Evolutionary conservation across 2,888 invertebrate genomes (phyloP).

Genomic region (Silvanus unidentatus): DNA sequence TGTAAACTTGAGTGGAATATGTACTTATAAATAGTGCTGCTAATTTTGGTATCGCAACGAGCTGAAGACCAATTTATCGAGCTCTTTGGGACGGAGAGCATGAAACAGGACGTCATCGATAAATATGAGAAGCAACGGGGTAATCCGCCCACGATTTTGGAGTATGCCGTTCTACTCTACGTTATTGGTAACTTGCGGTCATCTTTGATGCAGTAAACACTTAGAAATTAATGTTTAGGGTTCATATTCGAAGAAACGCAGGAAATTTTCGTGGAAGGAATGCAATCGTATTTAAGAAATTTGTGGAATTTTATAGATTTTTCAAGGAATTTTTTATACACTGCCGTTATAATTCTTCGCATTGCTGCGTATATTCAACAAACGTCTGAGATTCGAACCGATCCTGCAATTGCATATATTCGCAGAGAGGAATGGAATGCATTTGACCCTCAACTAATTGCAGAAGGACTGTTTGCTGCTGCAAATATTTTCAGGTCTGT

Average conservation of each 20-base stretch:
- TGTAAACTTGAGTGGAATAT: conserved; percentile 2
- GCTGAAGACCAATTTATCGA: conserved; percentile 72
- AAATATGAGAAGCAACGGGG: conserved; percentile 71
- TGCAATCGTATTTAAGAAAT: conserved; percentile 78
- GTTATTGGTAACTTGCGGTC: conserved; percentile 60
- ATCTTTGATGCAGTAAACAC: no score
- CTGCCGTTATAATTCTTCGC: conserved; percentile 62
- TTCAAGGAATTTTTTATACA: conserved; percentile 80
- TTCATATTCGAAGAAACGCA: conserved; percentile 91
- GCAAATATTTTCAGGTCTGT: conserved; percentile 80
- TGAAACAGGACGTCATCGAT: conserved; percentile 56
- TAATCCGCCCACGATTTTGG: conserved; percentile 76
- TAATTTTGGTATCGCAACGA: conserved; percentile 89
- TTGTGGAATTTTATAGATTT: conserved; percentile 98
- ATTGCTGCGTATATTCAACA: conserved; percentile 73
- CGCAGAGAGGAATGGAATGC: conserved; percentile 85
- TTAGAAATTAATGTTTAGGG: conserved; percentile 47
- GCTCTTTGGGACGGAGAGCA: conserved; percentile 64
- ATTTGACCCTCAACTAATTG: conserved; percentile 89
- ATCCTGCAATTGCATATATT: conserved; percentile 66
- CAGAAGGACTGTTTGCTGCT: conserved; percentile 88
- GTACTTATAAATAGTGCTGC: conserved; percentile 54
- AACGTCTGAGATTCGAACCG: conserved; percentile 57
- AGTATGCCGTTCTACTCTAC: conserved; percentile 76
- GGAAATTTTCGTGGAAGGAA: conserved; percentile 84